Base-by-base conservation (phyloP, 2,888 invertebrate species). In the Tolmerus cingulatus region DNA sequence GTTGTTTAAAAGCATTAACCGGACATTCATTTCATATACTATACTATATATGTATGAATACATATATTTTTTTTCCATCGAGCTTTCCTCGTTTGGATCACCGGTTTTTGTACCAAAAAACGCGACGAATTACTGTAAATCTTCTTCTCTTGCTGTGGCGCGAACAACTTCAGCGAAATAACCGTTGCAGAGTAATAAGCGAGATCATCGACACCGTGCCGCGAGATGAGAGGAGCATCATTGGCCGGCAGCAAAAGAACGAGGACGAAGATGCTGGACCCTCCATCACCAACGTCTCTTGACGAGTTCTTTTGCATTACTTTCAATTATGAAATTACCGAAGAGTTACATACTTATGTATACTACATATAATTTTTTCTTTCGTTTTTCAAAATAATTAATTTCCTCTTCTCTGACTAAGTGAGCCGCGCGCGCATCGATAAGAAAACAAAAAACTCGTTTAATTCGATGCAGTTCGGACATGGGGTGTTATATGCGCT, bases 171-270 rank as follows among this genome's bases (percentile, higher is more conserved):
- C 79, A 51, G 46, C 46, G 66, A 66, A 66, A 66, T 66, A 79
- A 79, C 79, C 79, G 79, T 79, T 79, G 30, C 66, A 16, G 51
- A 51, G 79, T 79, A 79, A 79, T 79, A 79, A 79, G 79, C 46
- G 51, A 79, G 79, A 79, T 79, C 79, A 79, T 79, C 79, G 79
- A 79, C 79, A 79, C 79, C 46, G 51, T 37, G 30, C 34, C 34
- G 14, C 76, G 27, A 76, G 37, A 76, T 37, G 76, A 76, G 27
- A 19, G 66, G 27, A 66, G 27, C 12, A 66, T 66, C 66, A 12
- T 66, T 66, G 66, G 66, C 5, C 19, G 1, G 66, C 66, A 57
- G 19, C 19, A 57, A 9, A 9, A 66, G 37, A 76, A 37, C 76
- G 37, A 76, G 37, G 37, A 76, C 76, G 37, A 76, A 76, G 34